These are phyloP conservation scores for Amphimedon queenslandica DNA, from an alignment of 37 sponge, comb jelly and placozoan species.

Conservation along the genomic window DNA sequence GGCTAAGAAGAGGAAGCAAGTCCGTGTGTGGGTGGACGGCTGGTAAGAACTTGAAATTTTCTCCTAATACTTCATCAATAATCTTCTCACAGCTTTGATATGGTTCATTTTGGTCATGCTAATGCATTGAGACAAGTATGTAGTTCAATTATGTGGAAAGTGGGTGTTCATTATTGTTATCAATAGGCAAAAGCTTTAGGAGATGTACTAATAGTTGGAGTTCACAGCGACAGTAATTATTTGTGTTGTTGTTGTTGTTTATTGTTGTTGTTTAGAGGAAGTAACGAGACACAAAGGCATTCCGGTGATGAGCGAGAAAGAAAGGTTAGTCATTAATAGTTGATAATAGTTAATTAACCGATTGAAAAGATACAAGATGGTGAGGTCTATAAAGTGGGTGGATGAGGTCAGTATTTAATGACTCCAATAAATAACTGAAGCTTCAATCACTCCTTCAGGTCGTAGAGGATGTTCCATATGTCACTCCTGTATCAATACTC, in stretches of 20 bases:
- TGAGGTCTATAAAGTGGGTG: conserved; percentile 94
- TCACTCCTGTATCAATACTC: conserved; percentile 62
- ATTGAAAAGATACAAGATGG: conserved; percentile 78
- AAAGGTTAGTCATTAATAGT: conserved; percentile 52
- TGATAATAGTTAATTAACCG: not conserved
- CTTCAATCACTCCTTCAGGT: no score
- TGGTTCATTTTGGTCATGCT: conserved; percentile 95
- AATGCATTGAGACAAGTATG: conserved; percentile 86
- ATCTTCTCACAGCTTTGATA: conserved; percentile 75
- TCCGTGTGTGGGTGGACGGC: conserved; percentile 90
- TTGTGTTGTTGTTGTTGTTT: not conserved
- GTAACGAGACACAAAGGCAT: conserved; percentile 78
- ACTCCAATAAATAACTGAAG: no score
- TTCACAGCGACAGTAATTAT: conserved; percentile 86
- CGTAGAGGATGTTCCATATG: conserved; percentile 85
- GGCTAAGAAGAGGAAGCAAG: conserved; percentile 35
- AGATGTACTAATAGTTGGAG: conserved; percentile 85
- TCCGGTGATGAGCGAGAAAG: conserved; percentile 88
- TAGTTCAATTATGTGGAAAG: no score
- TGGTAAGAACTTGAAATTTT: conserved; percentile 62
- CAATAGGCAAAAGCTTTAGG: conserved; percentile 86
- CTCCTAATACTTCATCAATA: not conserved
- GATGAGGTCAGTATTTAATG: conserved; percentile 72
- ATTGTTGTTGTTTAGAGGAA: no score
- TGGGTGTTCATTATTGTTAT: no score